Percentiles rank a stretch among this genome's conserved stretches.
Evolutionary conservation across 2,113 vertebrate species (phyloP).

Genomic region (Daboia siamensis): DNA sequence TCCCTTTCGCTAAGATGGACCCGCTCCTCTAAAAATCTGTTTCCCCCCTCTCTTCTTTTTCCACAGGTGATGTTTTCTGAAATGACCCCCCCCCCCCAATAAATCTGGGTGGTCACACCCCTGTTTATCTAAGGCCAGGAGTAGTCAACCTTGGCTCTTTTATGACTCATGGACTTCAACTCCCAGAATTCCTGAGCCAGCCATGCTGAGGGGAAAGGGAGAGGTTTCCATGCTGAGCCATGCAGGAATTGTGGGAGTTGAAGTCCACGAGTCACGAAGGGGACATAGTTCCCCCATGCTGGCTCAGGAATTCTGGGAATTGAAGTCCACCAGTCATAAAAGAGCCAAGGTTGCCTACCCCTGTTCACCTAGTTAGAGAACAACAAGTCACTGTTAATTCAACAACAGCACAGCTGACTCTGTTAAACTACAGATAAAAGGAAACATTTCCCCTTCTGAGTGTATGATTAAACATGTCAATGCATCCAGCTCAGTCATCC

Average conservation of each 20-base stretch:
- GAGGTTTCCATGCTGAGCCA: too few relatives aligned
- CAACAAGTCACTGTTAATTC: background rate
- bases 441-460: background rate
- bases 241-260: too few relatives aligned
- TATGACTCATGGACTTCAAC: too few relatives aligned
- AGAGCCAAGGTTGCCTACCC: background rate
- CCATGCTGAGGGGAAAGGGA: too few relatives aligned
- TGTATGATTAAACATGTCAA: background rate
- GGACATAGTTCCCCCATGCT: too few relatives aligned
- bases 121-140: background rate
- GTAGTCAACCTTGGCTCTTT: too few relatives aligned
- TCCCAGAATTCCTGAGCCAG: too few relatives aligned
- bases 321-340: too few relatives aligned
- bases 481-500: background rate
- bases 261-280: too few relatives aligned
- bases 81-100: rapidly evolving
- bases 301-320: too few relatives aligned
- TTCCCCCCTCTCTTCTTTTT: background rate
- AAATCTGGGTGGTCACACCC: background rate
- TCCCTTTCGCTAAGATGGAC: too few relatives aligned
- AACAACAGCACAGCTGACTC: background rate
- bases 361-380: background rate
- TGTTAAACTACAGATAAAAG: background rate
- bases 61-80: background rate
- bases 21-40: too few relatives aligned